Evolutionary conservation across 2,113 vertebrate genomes (phyloP), one percentile per base, ranked within the genome.

Genomic region (Ciconia maguari): DNA sequence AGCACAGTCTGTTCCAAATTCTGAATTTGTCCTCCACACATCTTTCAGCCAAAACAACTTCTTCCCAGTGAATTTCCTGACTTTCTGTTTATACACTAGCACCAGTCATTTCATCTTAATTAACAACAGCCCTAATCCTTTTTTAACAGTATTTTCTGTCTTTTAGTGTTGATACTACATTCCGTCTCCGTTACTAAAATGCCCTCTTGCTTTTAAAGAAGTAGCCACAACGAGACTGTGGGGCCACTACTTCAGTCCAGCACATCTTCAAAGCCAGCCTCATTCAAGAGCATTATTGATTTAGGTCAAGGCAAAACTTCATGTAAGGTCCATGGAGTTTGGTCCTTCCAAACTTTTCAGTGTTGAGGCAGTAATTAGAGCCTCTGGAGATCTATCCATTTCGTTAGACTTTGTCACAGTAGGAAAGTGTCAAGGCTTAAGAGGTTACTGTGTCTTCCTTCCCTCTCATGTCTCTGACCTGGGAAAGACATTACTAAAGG

Each of bases 1-100:
- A 92, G 77, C 55, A 92, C 46, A 91, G n/a, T 34, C 60, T 96
- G 77, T 91, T 92, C 80, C 93, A 91, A 83, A 70, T 66, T 66
- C 76, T 92, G 89, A 86, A 87, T 74, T 94, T 83, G 25, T n/a
- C 93, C 84, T 89, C 48, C 77, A 87, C 48, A 64, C 60, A 22
- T 87, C 57, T 94, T 90, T 87, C 38, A 93, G 89, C 78, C 87
- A 91, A 93, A 91, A 76, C 60, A 74, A 89, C 61, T 82, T 52
- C 60, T 94, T 93, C 55, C 36, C 38, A 58, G 75, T 76, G 58
- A 87, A 65, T 69, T 60, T 79, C 11, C 21, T 20, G 21, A 34
- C 60, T 90, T 92, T 79, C 26, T 88, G 60, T 94, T 96, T 90
- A 68, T 36, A 68, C 49, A 60, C 57, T 30, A 75, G 65, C 52